Evolutionary conservation across 2,888 invertebrate species (phyloP), one percentile per base, ranked within the genome.

Genomic region (Lasioglossum leucozonium): DNA sequence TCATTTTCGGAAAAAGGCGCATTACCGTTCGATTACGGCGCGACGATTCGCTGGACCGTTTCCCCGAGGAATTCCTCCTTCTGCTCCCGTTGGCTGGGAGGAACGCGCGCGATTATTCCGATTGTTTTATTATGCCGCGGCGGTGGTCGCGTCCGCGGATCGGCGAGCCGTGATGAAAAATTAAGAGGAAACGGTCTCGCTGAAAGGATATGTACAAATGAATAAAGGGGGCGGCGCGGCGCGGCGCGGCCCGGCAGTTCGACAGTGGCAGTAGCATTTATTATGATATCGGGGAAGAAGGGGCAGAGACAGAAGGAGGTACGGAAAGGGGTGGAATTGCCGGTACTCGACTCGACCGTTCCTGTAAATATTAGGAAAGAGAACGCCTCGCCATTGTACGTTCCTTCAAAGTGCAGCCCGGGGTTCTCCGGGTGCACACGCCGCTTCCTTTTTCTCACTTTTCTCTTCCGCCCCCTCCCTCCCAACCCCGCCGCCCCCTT

Each of bases 371-470:
- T 88, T 88, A 86, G 82, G 82, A 65, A 83, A 78, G 83, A 80
- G 67, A 85, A 85, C 88, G 85, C 71, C 83, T 89, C 87, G 91
- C 84, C 88, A 89, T 90, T 91, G 88, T 87, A 87, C 88, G 89
- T 85, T 88, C 89, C 90, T 88, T 90, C 89, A 92, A 92, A 92
- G 92, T 91, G 92, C 90, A 92, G 89, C 89, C 78, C 81, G 84
- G 88, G 89, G 89, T 90, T 87, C 81, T 82, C 82, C 79, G 78
- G 82, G 69, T 84, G 84, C 82, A 85, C 85, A 81, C 86, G 85
- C 79, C 81, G 85, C 87, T 90, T 91, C 86, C 90, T 91, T 91
- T 90, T 90, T 91, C 90, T 91, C 91, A 87, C 87, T 90, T 90
- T 90, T 88, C 88, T 88, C 84, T 84, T 88, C 81, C 87, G 69